phyloP scores from a whole-genome alignment of 2,113 vertebrate species.

The Rhynchomys soricoides region DNA sequence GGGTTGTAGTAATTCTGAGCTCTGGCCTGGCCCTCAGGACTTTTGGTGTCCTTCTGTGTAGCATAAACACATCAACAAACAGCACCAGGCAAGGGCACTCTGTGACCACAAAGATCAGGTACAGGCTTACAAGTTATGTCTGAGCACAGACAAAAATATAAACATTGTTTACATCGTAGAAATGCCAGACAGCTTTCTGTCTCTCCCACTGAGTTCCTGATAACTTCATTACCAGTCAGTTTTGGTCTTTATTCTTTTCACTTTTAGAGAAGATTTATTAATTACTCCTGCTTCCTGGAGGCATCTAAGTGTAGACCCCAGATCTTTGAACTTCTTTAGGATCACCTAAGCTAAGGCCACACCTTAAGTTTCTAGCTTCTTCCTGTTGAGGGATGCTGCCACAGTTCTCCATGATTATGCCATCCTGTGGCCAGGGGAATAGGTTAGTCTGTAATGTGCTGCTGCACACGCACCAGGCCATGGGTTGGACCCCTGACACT shows the following conservation, averaged over 20 bases:
- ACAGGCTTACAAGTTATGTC: neutral
- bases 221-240: neutral
- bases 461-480: neutral
- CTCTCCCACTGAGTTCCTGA: neutral
- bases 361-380: neutral
- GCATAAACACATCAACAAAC: neutral
- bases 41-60: neutral
- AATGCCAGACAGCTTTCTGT: rapidly evolving
- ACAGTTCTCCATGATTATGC: neutral
- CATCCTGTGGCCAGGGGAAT: too few species aligned
- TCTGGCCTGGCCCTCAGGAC: neutral
- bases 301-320: neutral
- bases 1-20: rapidly evolving
- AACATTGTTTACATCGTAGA: neutral
- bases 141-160: neutral
- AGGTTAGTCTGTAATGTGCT: neutral
- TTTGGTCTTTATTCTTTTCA: neutral
- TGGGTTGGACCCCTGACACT: neutral
- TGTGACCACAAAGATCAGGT: neutral
- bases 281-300: neutral
- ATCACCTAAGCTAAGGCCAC: neutral
- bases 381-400: neutral
- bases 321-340: neutral
- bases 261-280: neutral
- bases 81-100: neutral